A percentile compares a stretch with the other conserved stretches of the same genome.
These are phyloP conservation scores for Germaria angustata DNA, from an alignment of 2,888 invertebrate genomes.

Conservation along the genomic window DNA sequence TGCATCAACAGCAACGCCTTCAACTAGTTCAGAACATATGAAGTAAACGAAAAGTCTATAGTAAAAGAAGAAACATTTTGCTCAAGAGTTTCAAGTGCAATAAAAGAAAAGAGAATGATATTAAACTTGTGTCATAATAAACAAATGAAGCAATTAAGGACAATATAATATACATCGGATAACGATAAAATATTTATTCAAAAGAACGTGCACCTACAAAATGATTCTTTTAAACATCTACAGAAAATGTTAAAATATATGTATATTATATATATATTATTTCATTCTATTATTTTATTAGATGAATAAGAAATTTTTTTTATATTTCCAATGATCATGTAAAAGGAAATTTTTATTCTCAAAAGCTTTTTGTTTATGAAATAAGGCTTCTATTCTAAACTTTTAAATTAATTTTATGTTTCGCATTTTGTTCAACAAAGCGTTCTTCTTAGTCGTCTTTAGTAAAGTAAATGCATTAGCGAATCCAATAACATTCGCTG, in stretches of 20 bases:
- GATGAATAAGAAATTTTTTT: too few species aligned
- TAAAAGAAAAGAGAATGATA: neutral
- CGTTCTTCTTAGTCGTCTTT: neutral
- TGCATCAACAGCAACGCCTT: slow-evolving; percentile 68
- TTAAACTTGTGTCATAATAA: slow-evolving; percentile 35
- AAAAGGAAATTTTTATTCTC: neutral
- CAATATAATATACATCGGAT: slow-evolving; percentile 40
- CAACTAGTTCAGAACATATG: slow-evolving; percentile 64
- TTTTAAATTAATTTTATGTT: neutral
- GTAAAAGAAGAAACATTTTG: slow-evolving; percentile 30
- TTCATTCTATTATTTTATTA: too few species aligned
- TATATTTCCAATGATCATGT: too few species aligned
- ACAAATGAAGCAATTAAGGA: slow-evolving; percentile 45
- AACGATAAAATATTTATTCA: neutral
- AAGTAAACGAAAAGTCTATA: slow-evolving; percentile 55
- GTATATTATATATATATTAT: too few species aligned
- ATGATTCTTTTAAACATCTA: neutral
- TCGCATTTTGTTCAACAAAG: neutral
- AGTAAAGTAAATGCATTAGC: too few species aligned
- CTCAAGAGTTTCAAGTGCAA: slow-evolving; percentile 34
- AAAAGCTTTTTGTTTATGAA: neutral
- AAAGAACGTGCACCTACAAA: neutral
- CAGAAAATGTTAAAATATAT: too few species aligned
- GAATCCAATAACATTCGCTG: too few species aligned
- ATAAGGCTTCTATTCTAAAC: too few species aligned